A percentile compares a stretch with the other conserved stretches of the same genome.
These are phyloP conservation scores for Synanthedon formicaeformis DNA, from an alignment of 2,888 invertebrate species.

Conservation along the genomic window DNA sequence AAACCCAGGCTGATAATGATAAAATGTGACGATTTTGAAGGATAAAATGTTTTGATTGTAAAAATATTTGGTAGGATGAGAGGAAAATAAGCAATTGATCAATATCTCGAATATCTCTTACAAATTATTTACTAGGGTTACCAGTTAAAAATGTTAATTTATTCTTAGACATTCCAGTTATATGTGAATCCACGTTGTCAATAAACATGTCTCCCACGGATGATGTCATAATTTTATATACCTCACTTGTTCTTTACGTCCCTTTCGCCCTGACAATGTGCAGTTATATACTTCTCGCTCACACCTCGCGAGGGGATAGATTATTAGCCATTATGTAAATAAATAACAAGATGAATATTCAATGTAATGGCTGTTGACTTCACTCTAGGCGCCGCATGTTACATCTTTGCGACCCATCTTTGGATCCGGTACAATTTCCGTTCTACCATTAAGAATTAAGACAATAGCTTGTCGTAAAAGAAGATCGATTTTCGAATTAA, in stretches of 20 bases:
- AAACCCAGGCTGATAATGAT: no score
- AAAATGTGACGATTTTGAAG: no score
- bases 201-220: conserved; percentile 8
- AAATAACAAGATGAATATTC: conserved; percentile 8
- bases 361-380: conserved; percentile 2
- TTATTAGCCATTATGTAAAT: conserved; percentile 7
- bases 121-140: no score
- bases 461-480: no score
- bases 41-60: no score
- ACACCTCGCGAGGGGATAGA: not conserved
- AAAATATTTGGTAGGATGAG: no score
- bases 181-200: not conserved
- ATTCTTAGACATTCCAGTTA: not conserved
- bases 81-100: no score
- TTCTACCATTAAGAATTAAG: no score
- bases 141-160: no score
- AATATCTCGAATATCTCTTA: no score
- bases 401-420: not conserved
- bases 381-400: not conserved
- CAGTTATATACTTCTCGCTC: not conserved
- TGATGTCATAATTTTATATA: conserved; percentile 26
- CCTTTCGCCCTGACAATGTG: conserved; percentile 5
- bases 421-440: not conserved
- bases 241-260: conserved; percentile 1
- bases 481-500: no score